Base-by-base conservation (phyloP, 2,888 invertebrate species). In the Trichogramma evanescens region DNA sequence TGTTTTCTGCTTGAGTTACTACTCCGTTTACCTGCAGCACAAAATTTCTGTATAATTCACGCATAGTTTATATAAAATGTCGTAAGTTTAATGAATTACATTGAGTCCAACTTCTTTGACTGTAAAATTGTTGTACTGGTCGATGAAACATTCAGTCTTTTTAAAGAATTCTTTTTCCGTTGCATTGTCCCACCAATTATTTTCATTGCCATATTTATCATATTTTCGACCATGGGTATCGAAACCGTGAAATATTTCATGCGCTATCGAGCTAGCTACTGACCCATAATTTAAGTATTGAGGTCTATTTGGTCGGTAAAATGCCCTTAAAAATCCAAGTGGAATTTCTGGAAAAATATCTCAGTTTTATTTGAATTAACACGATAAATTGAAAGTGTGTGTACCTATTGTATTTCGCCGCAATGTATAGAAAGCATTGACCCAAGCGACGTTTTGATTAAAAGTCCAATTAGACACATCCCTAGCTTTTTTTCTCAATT, bases 241-340 rank as follows among this genome's bases (percentile, higher is more conserved):
- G 71, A 93, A 93, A 9, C 92, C 92, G 72, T 94, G 94, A 0
- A 93, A 93, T 57, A 95, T 93, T 81, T 94, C 94, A 73, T 94
- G 94, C 0, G 93, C 93, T 70, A 93, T 93, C 4, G 93, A 91
- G 71, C 90, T 92, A 3, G 94, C 94, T 65, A 94, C 93, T 4
- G 91, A 91, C 26, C 92, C 93, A 69, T 91, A 94, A 77, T 94
- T 94, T 89, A 93, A 89, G 76, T 93, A 95, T 66, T 87, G 86
- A 0, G 95, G 95, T 38, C 95, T 87, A 51, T 90, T 87, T 56
- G 91, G 89, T 57, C 87, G 88, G 81, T 93, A 95, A 84, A 94
- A 94, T 2, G 89, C 87, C 3, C 93, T 93, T 3, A 95, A 82
- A 66, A 94, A 94, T 66, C 93, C 94, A 69, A 93, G 94, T 0